Conservation (phyloP, 2,113 vertebrate genomes). For the Sebastes schlegelii region DNA sequence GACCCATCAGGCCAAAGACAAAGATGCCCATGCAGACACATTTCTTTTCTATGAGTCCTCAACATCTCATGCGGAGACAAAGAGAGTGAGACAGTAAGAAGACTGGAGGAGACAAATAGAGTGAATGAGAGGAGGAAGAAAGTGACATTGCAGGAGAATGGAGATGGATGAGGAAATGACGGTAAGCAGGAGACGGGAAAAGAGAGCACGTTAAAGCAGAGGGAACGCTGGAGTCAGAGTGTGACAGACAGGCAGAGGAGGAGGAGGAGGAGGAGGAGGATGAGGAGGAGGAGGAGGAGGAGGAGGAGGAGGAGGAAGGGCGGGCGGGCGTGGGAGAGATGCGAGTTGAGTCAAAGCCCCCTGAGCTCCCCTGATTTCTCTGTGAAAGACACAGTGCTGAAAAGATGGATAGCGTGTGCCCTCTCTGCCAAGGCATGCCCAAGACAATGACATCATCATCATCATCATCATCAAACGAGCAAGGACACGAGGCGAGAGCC, state of each 20-base stretch:
- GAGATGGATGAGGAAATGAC: slow-evolving; percentile 35
- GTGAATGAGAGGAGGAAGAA: slow-evolving; percentile 33
- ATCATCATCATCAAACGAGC: slow-evolving; percentile 66
- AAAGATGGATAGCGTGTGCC: slow-evolving; percentile 64
- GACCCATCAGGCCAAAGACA: neutral
- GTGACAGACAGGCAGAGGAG: slow-evolving; percentile 52
- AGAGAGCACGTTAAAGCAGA: slow-evolving; percentile 7
- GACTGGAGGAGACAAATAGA: slow-evolving; percentile 28
- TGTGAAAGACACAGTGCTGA: slow-evolving; percentile 75
- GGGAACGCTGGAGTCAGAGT: slow-evolving; percentile 37
- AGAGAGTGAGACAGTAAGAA: slow-evolving; percentile 3
- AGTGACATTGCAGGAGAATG: slow-evolving; percentile 42
- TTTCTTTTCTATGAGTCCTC: slow-evolving; percentile 9
- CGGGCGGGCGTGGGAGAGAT: slow-evolving; percentile 50
- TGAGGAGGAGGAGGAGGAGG: slow-evolving; percentile 41
- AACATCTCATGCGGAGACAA: slow-evolving; percentile 21
- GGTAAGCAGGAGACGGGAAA: slow-evolving; percentile 11
- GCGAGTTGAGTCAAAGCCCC: slow-evolving; percentile 76
- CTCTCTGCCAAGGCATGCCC: slow-evolving; percentile 73
- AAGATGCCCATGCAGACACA: neutral
- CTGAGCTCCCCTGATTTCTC: slow-evolving; percentile 61
- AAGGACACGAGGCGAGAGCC: slow-evolving; percentile 63
- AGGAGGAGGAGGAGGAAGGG: slow-evolving; percentile 37
- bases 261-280: slow-evolving; percentile 36
- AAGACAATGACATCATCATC: slow-evolving; percentile 77